A percentile compares a stretch with the other conserved stretches of the same genome.
Conservation (phyloP, 1,140 invertebrate genomes). For the Drosophila ananassae region DNA sequence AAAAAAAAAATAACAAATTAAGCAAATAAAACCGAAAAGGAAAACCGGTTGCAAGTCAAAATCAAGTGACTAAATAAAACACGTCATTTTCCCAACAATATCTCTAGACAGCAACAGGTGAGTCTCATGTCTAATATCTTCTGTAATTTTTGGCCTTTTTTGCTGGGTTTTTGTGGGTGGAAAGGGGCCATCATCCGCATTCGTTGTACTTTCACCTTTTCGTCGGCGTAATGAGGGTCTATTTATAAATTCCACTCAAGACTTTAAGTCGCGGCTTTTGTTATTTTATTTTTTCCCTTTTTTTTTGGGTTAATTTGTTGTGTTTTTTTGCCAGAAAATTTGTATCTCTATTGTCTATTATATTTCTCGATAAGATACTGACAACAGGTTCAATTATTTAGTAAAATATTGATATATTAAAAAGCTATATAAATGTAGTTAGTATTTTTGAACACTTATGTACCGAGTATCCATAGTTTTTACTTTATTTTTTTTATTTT, state of each 20-base stretch:
- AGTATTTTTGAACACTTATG: neutral
- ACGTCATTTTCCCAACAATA: conserved; percentile 21
- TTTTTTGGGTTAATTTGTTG: neutral
- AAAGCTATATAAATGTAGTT: too few relatives aligned
- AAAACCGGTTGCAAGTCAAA: conserved; percentile 37
- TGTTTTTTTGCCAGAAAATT: neutral
- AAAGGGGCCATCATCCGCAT: neutral
- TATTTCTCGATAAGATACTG: neutral
- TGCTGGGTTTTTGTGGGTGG: conserved; percentile 6
- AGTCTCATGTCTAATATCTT: conserved; percentile 6
- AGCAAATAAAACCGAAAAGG: conserved; percentile 23
- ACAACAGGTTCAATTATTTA: neutral
- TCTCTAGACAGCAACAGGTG: conserved; percentile 38
- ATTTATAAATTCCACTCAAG: conserved; percentile 6
- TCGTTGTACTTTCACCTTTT: conserved; percentile 34
- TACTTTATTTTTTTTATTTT: too few relatives aligned
- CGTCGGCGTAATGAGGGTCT: conserved; percentile 11
- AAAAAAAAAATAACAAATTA: conserved; percentile 19
- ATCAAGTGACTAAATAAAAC: conserved; percentile 24
- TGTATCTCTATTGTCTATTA: neutral
- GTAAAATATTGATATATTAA: neutral
- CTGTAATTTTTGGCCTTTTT: conserved; percentile 1
- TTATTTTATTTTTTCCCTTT: neutral
- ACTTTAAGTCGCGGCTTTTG: conserved; percentile 3
- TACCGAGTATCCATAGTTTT: neutral